Conservation (phyloP, 2,888 invertebrate genomes). For the Cryptocephalus moraei region DNA sequence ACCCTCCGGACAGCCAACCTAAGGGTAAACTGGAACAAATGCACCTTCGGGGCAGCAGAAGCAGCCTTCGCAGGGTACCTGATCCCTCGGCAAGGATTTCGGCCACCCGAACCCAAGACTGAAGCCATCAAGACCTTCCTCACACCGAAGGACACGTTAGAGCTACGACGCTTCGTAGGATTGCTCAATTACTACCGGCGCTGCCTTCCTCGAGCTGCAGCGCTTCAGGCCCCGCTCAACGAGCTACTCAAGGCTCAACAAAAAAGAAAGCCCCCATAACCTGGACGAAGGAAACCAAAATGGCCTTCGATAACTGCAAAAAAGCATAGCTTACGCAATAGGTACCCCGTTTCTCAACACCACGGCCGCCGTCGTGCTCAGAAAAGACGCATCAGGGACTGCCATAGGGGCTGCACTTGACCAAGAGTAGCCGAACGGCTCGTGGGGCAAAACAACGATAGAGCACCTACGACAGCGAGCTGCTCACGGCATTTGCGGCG, state of each 20-base stretch:
- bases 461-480: conserved; percentile 1
- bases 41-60: background rate
- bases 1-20: background rate
- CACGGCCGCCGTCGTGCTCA: background rate
- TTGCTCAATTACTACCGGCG: background rate
- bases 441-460: background rate
- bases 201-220: no score
- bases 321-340: background rate
- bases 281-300: background rate
- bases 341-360: background rate
- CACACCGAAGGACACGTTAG: background rate
- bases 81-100: background rate
- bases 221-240: no score
- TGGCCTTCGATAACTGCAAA: background rate
- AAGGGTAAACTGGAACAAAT: background rate
- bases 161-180: background rate
- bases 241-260: no score
- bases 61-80: background rate
- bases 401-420: background rate
- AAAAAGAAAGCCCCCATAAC: background rate
- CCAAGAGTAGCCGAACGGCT: background rate
- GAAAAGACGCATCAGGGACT: background rate
- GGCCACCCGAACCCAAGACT: background rate
- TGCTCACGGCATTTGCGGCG: conserved; percentile 1
- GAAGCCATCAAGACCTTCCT: background rate